Percentiles rank a stretch among this genome's conserved stretches.
These are phyloP conservation scores for Struthio camelus DNA, from an alignment of 2,113 vertebrate species.

Conservation along the genomic window DNA sequence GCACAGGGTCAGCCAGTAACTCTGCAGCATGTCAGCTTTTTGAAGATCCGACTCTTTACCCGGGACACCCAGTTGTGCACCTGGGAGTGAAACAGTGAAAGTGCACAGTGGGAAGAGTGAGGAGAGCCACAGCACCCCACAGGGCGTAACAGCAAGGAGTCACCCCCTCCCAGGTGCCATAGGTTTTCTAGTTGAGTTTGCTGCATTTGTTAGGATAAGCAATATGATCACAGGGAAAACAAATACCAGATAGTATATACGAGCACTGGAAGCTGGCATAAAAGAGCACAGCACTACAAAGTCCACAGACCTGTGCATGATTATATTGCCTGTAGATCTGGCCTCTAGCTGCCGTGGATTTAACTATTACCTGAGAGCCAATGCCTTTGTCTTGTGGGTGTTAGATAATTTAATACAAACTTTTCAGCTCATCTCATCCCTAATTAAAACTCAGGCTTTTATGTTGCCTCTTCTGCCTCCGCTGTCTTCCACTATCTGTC, in stretches of 20 bases:
- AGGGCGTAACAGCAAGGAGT: neutral
- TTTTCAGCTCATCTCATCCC: neutral
- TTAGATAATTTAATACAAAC: neutral
- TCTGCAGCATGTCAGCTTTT: fast-evolving
- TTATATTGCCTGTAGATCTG: neutral
- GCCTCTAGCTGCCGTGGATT: neutral
- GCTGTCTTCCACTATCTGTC: constrained; percentile 14
- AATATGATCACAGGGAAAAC: neutral
- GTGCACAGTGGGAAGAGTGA: neutral
- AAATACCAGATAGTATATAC: neutral
- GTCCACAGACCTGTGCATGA: neutral
- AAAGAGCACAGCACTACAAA: neutral
- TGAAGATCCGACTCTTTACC: neutral
- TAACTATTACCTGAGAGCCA: neutral
- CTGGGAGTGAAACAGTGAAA: neutral
- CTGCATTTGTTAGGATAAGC: neutral
- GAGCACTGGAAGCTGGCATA: neutral
- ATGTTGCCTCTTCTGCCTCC: neutral
- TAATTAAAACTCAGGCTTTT: constrained; percentile 3
- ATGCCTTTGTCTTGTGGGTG: neutral
- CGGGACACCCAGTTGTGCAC: neutral
- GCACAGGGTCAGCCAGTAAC: neutral
- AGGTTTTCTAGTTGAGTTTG: neutral
- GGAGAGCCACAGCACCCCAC: neutral
- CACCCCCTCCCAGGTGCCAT: neutral